Conservation (phyloP, 2,113 vertebrate genomes). For the Marmota flaviventris region DNA sequence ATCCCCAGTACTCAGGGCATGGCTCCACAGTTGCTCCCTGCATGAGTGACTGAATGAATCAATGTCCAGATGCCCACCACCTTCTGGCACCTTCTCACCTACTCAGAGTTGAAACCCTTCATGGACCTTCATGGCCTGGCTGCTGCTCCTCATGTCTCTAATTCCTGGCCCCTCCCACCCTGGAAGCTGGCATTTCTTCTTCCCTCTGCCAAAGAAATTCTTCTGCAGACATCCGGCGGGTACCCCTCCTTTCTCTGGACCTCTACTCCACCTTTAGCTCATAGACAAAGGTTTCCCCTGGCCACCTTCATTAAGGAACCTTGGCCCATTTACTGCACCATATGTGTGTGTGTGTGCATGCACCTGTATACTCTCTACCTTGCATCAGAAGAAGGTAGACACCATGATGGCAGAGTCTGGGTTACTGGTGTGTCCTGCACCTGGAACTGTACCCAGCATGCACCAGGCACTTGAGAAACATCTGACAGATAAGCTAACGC, state of each 20-base stretch:
- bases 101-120: background rate
- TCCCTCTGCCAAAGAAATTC: background rate
- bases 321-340: rapidly evolving
- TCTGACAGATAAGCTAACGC: too few species aligned
- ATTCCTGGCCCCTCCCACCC: too few species aligned
- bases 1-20: background rate
- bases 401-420: background rate
- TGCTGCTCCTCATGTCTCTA: too few species aligned
- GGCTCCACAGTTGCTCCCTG: too few species aligned
- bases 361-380: background rate
- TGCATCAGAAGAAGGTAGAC: background rate
- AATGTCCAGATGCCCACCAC: too few species aligned
- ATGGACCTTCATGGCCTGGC: background rate
- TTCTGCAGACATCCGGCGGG: background rate
- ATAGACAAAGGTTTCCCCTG: background rate
- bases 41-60: background rate
- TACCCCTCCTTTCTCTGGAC: background rate
- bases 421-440: too few species aligned
- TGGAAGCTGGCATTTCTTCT: background rate
- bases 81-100: background rate
- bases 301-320: too few species aligned
- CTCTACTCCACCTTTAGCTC: background rate
- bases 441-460: too few species aligned
- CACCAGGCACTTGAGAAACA: background rate
- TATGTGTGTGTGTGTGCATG: background rate